A percentile compares a stretch with the other conserved stretches of the same genome.
phyloP scores from a whole-genome alignment of 2,113 vertebrate species.

The Rhodinocichla rosea region DNA sequence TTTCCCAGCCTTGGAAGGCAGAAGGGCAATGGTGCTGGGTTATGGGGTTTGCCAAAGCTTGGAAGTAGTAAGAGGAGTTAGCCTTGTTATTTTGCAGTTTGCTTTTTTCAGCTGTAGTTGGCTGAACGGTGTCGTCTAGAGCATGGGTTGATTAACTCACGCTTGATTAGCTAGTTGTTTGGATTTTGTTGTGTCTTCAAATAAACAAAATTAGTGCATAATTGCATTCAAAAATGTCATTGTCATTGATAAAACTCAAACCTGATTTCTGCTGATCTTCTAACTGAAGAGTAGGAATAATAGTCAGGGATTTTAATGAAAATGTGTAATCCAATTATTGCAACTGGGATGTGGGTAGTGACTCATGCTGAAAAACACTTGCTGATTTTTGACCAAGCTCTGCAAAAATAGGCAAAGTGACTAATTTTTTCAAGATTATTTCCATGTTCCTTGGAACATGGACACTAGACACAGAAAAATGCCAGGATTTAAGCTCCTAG shows the following conservation, averaged over 20 bases:
- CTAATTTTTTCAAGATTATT: background rate
- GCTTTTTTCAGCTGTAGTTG: background rate
- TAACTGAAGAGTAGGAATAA: background rate
- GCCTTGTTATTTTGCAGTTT: background rate
- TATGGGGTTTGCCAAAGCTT: background rate
- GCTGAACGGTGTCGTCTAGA: background rate
- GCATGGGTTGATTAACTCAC: background rate
- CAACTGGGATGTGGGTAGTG: background rate
- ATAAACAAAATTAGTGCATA: background rate
- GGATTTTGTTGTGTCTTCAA: background rate
- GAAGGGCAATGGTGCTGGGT: background rate
- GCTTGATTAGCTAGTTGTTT: background rate
- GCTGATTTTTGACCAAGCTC: background rate
- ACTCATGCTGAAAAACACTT: constrained; percentile 18
- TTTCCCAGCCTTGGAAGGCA: background rate
- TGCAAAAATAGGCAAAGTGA: background rate
- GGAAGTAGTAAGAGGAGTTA: background rate
- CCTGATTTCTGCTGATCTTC: background rate
- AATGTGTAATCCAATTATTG: constrained; percentile 6
- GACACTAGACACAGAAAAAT: background rate
- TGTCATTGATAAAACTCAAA: background rate
- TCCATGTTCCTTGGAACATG: background rate
- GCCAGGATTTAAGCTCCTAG: background rate
- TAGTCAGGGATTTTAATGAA: background rate
- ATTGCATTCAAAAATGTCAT: background rate